Base-by-base conservation (phyloP, 2,888 invertebrate species). In the Lucinisca nassula region DNA sequence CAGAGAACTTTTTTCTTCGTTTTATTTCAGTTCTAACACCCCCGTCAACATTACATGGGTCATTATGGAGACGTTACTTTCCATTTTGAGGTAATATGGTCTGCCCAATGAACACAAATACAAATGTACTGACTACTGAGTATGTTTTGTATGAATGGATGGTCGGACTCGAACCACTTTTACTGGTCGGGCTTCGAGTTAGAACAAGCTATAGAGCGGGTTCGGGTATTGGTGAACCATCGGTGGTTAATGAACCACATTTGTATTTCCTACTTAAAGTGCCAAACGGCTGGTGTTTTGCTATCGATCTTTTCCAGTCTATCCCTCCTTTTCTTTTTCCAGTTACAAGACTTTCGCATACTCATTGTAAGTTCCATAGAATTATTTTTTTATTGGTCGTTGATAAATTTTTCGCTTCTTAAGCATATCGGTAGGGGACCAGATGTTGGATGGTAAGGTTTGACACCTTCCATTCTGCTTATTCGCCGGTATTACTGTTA, bases 201-300 rank as follows among this genome's bases (percentile, higher is more conserved):
- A n/a, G n/a, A n/a, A n/a, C n/a, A n/a, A n/a, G n/a, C n/a, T n/a
- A n/a, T 55, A 55, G 55, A 55, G 55, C 55, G n/a, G 55, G 55
- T 55, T 55, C 55, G 55, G 55, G 55, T 55, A 55, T 55, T 55
- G n/a, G n/a, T 55, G 55, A 55, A 55, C 55, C 55, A 55, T 17
- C 55, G 55, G 55, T 55, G 21, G 55, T 55, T 55, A 21, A 55
- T 21, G 55, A 55, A 55, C 55, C 55, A 55, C 21, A 21, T 55
- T 55, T 55, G n/a, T 21, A n/a, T 55, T 55, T 55, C 55, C 17
- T 55, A 17, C 21, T n/a, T 55, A 17, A 55, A 55, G n/a, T 55
- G 55, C 21, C 4, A 14, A 21, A 4, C n/a, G 55, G 55, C 55
- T 55, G n/a, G n/a, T n/a, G 21, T 55, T 55, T 55, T 55, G 55